Evolutionary conservation across 2,113 vertebrate species (phyloP), one percentile per base, ranked within the genome.

Genomic region (Scomber colias): DNA sequence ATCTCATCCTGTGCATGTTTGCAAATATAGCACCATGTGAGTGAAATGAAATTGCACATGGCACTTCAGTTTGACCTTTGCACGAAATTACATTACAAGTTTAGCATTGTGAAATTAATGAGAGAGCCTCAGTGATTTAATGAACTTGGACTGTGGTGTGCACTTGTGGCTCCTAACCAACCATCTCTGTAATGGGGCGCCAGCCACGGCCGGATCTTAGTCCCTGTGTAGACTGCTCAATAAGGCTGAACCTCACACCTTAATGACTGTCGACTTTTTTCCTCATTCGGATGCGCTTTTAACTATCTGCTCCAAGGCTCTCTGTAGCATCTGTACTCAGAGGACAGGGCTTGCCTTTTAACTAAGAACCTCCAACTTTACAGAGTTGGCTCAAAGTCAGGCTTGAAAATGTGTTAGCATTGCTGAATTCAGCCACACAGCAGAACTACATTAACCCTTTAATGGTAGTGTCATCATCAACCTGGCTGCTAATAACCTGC

Each of bases 261-360:
- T 92, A 92, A 93, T 91, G 78, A 89, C 84, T 89, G 86, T 82
- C 55, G 71, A 86, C 81, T 84, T 81, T 74, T 51, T 64, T 67
- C 83, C 62, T 87, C 82, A 89, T 87, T 90, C 83, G 71, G 71
- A 85, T 89, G 87, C 88, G 85, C 89, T 90, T 93, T 92, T 92
- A 94, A 94, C 93, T 90, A 92, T 84, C 84, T 73, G 88, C 85
- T 84, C 81, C 56, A 46, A 81, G 86, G 88, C 81, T 82, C 75
- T 85, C 71, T 66, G 56, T 73, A 65, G 65, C 3, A 53, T 83
- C 53, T 84, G 69, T 24, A 76, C 75, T 77, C 77, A 24, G 57
- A 72, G 83, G 80, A 88, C 66, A 49, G 61, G 15, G 50, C 75
- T 71, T 6, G 40, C 62, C 75, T 92, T 92, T 85, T 75, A 85